Conservation (phyloP, 1,140 invertebrate genomes). For the Drosophila teissieri region DNA sequence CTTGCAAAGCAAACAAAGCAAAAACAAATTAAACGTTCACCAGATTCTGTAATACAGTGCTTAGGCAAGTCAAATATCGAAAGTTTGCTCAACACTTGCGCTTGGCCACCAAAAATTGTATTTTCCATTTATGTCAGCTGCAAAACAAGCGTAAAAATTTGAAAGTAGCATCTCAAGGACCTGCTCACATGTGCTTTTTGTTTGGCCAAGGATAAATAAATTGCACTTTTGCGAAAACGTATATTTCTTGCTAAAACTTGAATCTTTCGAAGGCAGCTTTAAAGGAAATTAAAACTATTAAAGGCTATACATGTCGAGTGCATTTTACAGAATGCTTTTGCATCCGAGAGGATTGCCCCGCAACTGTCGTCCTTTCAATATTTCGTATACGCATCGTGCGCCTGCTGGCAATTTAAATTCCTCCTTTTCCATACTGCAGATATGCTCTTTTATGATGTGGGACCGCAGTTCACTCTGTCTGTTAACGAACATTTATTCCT, state of each 20-base stretch:
- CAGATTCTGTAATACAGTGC: slow-evolving; percentile 6
- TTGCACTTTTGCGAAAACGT: not conserved
- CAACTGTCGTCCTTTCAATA: slow-evolving; percentile 49
- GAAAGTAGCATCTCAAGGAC: not conserved
- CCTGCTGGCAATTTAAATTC: slow-evolving; percentile 68
- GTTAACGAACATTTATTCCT: slow-evolving; percentile 57
- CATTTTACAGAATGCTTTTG: slow-evolving; percentile 61
- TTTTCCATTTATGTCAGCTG: slow-evolving; percentile 28
- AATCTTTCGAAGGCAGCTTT: slow-evolving; percentile 17
- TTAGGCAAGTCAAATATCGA: slow-evolving; percentile 27
- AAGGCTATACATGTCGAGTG: slow-evolving; percentile 22
- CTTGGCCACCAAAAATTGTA: slow-evolving; percentile 16
- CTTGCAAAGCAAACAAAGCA: slow-evolving; percentile 19
- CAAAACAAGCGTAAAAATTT: not conserved
- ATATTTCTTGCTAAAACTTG: slow-evolving; percentile 16
- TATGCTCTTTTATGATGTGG: slow-evolving; percentile 65
- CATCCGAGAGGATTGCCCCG: slow-evolving; percentile 29
- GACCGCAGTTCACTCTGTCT: slow-evolving; percentile 28
- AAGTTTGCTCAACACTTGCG: slow-evolving; percentile 40
- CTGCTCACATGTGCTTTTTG: not conserved
- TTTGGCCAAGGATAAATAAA: slow-evolving; percentile 27
- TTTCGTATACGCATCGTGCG: slow-evolving; percentile 59
- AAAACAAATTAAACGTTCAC: slow-evolving; percentile 15
- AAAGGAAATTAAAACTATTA: slow-evolving; percentile 17
- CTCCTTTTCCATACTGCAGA: not conserved